Evolutionary conservation across 1,140 invertebrate species (phyloP).

Genomic region (Drosophila nasuta): DNA sequence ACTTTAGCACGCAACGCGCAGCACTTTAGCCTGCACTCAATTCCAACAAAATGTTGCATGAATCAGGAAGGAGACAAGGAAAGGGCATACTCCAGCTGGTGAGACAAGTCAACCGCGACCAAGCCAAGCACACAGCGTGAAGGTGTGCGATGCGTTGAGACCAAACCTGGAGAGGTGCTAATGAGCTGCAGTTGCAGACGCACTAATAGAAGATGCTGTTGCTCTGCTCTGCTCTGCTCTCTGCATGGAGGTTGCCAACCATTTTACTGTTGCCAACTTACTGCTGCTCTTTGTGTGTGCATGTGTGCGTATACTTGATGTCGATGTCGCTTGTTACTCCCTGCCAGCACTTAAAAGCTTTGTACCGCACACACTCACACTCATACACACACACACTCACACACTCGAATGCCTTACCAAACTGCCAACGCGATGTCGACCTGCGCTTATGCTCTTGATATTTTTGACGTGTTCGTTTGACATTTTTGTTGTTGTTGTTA

Average conservation of each 20-base stretch:
- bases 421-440: slow-evolving; percentile 36
- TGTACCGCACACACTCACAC: slow-evolving; percentile 59
- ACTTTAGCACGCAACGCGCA: slow-evolving; percentile 43
- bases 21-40: slow-evolving; percentile 44
- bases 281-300: slow-evolving; percentile 20
- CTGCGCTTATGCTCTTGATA: slow-evolving; percentile 69
- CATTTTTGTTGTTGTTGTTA: slow-evolving; percentile 63
- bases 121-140: slow-evolving; percentile 53
- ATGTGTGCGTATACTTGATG: slow-evolving; percentile 49
- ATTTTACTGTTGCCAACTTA: slow-evolving; percentile 54
- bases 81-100: slow-evolving; percentile 7
- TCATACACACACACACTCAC: not conserved
- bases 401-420: slow-evolving; percentile 10
- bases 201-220: slow-evolving; percentile 12
- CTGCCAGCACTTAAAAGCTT: slow-evolving; percentile 80
- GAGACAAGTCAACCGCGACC: slow-evolving; percentile 69
- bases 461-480: slow-evolving; percentile 78
- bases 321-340: slow-evolving; percentile 44
- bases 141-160: slow-evolving; percentile 17
- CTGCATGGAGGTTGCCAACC: slow-evolving; percentile 44
- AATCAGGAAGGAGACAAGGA: slow-evolving; percentile 47
- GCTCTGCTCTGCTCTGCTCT: not conserved
- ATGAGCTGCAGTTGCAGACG: slow-evolving; percentile 69
- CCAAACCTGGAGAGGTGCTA: slow-evolving; percentile 61
- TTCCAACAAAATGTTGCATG: slow-evolving; percentile 69